phyloP scores from a whole-genome alignment of 1,140 invertebrate species.

The Hypothenemus hampei region DNA sequence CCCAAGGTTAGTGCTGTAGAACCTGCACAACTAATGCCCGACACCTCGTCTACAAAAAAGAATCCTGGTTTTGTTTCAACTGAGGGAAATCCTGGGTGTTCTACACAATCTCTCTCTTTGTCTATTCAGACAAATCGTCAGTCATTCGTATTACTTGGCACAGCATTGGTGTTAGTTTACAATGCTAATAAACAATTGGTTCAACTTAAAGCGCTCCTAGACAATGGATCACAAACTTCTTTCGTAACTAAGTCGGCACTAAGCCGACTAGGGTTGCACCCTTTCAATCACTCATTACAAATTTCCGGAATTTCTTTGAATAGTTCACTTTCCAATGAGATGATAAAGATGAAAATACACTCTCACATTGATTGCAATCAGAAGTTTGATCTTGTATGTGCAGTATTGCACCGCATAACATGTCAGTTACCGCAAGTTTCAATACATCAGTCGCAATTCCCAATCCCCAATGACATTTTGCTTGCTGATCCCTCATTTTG shows the following conservation, averaged over 20 bases:
- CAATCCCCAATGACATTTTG: background rate
- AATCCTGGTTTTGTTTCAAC: too few species aligned
- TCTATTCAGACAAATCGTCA: too few species aligned
- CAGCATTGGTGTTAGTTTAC: background rate
- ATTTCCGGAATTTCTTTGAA: background rate
- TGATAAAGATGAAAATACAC: background rate
- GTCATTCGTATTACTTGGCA: background rate
- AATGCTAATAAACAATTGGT: background rate
- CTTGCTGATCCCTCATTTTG: too few species aligned
- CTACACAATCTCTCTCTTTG: too few species aligned
- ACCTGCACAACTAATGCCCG: too few species aligned
- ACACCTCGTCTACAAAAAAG: too few species aligned
- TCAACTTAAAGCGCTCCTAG: background rate
- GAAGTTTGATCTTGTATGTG: background rate
- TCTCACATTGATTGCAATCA: background rate
- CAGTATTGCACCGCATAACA: background rate
- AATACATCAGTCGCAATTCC: background rate
- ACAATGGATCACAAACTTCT: slow-evolving; percentile 4
- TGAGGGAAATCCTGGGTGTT: too few species aligned
- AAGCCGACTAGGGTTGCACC: background rate
- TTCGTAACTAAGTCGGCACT: background rate
- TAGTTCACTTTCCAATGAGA: background rate
- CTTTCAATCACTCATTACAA: background rate
- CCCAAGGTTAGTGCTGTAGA: too few species aligned
- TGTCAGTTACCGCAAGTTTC: background rate